These are phyloP conservation scores for Aleiodes leptofemur DNA, from an alignment of 2,888 invertebrate genomes.

Conservation along the genomic window DNA sequence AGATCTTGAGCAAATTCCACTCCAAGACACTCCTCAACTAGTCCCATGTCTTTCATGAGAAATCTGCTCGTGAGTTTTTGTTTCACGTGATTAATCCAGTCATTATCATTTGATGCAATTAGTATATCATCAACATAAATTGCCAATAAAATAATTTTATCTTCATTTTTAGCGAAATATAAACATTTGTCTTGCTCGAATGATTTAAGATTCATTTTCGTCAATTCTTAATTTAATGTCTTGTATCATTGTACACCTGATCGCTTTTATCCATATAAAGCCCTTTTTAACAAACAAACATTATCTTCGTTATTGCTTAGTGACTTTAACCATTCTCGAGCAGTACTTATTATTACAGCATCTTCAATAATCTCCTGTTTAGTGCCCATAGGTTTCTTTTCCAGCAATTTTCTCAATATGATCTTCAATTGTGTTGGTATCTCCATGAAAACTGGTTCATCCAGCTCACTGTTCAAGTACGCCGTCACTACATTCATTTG, in stretches of 20 bases:
- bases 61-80: neutral
- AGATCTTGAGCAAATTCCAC: conserved; percentile 16
- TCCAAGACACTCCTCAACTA: conserved; percentile 21
- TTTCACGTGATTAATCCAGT: conserved; percentile 16
- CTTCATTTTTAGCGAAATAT: conserved; percentile 22
- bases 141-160: conserved; percentile 34
- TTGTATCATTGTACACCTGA: conserved; percentile 49
- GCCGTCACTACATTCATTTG: conserved; percentile 63
- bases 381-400: conserved; percentile 10
- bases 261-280: conserved; percentile 47
- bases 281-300: conserved; percentile 47
- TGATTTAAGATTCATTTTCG: conserved; percentile 12
- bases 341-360: neutral
- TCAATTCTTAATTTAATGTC: conserved; percentile 39
- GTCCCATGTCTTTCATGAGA: conserved; percentile 38
- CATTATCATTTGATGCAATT: conserved; percentile 6
- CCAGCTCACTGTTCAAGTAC: conserved; percentile 60
- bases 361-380: neutral
- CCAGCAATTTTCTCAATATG: neutral
- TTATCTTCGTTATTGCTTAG: neutral
- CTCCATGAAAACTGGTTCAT: conserved; percentile 59
- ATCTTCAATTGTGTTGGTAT: neutral
- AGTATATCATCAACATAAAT: conserved; percentile 49
- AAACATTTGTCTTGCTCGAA: conserved; percentile 46
- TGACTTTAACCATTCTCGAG: neutral